Base-by-base conservation (phyloP, 2,113 vertebrate genomes). In the Colinus virginianus region DNA sequence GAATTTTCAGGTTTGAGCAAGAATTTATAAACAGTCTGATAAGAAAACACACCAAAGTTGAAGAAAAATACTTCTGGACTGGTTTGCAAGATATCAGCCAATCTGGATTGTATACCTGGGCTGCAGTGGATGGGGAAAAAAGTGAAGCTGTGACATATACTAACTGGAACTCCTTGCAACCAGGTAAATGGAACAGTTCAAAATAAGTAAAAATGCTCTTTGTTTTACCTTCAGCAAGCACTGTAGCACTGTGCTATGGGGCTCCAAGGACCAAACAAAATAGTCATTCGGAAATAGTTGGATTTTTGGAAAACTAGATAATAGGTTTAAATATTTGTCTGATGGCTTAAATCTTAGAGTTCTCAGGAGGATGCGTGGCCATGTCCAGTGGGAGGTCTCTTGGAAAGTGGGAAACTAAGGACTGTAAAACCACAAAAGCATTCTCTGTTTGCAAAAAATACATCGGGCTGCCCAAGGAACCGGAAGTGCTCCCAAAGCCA, bases 1-100 rank as follows among this genome's bases (percentile, higher is more conserved):
- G 61, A 43, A 78, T 70, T 96, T 97, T 36, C 97, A 99, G 99
- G 94, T 99, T 99, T 97, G 99, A 99, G 76, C 99, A 99, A 97
- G 98, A 98, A 88, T 99, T 98, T 85, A 97, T 99, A 95, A 99
- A 98, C 95, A 97, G 96, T 75, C 96, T 99, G 28, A 98, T 99
- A 49, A 97, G 95, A 87, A 98, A 98, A 53, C 94, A 98, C 21
- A 97, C 96, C 9, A 93, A 91, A 94, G 78, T 78, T 87, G 96
- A 78, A 86, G 96, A 75, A 62, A 98, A 97, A 56, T 98, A 98
- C 92, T 99, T 99, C 92, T 99, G 99, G 99, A 98, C 97, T 0
- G 98, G 98, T 53, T 97, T 99, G 91, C 98, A 98, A 96, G 98
- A 99, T 94, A 80, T 92, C 58, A 97, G 98, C 32, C 97, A 96